Conservation (phyloP, 2,888 invertebrate species). For the Epinotia bilunana region DNA sequence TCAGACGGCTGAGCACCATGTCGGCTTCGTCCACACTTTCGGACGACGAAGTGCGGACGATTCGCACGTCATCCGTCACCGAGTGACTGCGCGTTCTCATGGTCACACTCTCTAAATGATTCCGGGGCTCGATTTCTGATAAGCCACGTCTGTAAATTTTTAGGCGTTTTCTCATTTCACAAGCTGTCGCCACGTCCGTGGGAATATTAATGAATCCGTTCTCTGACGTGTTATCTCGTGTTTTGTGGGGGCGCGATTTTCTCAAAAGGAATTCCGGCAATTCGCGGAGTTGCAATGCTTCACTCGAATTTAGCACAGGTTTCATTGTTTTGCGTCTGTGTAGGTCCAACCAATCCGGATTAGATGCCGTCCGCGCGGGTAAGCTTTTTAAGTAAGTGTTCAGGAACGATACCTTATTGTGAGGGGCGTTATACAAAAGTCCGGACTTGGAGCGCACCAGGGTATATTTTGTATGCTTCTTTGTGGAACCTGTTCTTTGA, state of each 20-base stretch:
- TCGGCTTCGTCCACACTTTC: slow-evolving; percentile 83
- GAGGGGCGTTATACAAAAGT: slow-evolving; percentile 69
- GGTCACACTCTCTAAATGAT: slow-evolving; percentile 59
- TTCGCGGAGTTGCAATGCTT: slow-evolving; percentile 56
- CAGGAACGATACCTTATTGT: slow-evolving; percentile 79
- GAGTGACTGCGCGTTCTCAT: slow-evolving; percentile 73
- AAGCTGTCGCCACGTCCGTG: slow-evolving; percentile 74
- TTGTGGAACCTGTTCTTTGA: slow-evolving; percentile 55
- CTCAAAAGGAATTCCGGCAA: slow-evolving; percentile 58
- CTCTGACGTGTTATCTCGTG: slow-evolving; percentile 67
- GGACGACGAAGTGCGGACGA: slow-evolving; percentile 75
- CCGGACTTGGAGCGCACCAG: slow-evolving; percentile 75
- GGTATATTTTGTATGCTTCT: slow-evolving; percentile 55
- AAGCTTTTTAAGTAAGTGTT: slow-evolving; percentile 82
- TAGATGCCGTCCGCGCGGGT: slow-evolving; percentile 71
- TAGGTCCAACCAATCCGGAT: slow-evolving; percentile 76
- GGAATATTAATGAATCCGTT: slow-evolving; percentile 75
- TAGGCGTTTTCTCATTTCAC: slow-evolving; percentile 79
- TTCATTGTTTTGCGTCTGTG: slow-evolving; percentile 66
- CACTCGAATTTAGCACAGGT: slow-evolving; percentile 58
- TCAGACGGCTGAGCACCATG: slow-evolving; percentile 77
- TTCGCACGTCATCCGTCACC: slow-evolving; percentile 63
- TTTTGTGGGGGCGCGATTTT: slow-evolving; percentile 59
- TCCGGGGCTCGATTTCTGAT: slow-evolving; percentile 73
- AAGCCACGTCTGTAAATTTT: slow-evolving; percentile 81